Base-by-base conservation (phyloP, 2,113 vertebrate species). In the Steatornis caripensis region DNA sequence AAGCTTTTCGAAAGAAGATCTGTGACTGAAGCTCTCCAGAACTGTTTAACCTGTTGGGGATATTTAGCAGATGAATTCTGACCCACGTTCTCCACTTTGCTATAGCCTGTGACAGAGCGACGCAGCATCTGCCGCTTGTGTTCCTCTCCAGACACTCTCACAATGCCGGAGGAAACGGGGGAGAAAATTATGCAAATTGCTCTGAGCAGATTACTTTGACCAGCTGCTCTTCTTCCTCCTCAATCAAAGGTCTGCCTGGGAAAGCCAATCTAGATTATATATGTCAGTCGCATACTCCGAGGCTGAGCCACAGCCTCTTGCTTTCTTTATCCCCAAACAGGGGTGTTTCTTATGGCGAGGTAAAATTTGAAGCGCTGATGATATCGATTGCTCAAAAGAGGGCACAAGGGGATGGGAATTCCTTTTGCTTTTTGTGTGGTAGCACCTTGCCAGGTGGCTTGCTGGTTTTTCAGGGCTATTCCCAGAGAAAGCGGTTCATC, bases 31-130 rank as follows among this genome's bases (percentile, higher is more conserved):
- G 95, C 61, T 45, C 97, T 98, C 95, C 95, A 97, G 97, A 97
- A 96, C 97, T 98, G 96, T 97, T 98, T 98, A 98, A 98, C 97
- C 97, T 98, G 97, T 97, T 97, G 96, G 92, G 95, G 97, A 98
- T 98, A 98, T 98, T 98, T 96, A 97, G 95, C 92, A 97, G 98
- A 98, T 98, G 98, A 98, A 98, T 98, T 98, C 98, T 97, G 93
- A 80, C 84, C 98, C 98, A 98, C 95, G 97, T 96, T 96, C 96
- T 96, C 94, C 91, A 95, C 96, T 98, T 97, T 93, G 75, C 96
- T 90, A 9, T 96, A 72, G 68, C 61, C 96, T 93, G 89, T 92
- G 93, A 92, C 95, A 71, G 92, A 75, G 90, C 60, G 87, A 95
- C 72, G 51, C 96, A 92, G 97, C 98, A 98, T 98, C 98, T 98